Evolutionary conservation across 2,888 invertebrate genomes (phyloP), one percentile per base, ranked within the genome.

Genomic region (Melipona bicolor): DNA sequence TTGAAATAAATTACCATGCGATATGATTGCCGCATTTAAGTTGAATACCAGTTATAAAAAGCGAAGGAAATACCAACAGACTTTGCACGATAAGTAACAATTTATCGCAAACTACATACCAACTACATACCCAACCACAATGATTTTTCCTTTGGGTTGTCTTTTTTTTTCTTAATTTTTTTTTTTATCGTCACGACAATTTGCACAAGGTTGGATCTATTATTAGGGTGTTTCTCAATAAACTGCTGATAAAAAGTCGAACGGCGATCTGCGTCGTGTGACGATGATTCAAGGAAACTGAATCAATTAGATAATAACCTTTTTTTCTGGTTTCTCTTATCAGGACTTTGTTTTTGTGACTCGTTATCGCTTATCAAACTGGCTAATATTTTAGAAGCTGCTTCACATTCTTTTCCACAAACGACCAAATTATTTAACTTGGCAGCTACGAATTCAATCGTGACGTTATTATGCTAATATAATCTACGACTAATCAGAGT

Each of bases 341-440:
- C 71, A 0, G 5, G 5, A 24, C 59, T 27, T 59, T 19, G 11
- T 21, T 54, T 43, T 24, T 9, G 43, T 43, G 9, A 43, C 43
- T 24, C 6, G 0, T 21, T 59, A 24, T 71, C 71, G 49, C 59
- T 72, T 72, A 72, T 72, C 71, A 27, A 27, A 9, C 43, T 43
- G 43, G 32, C 36, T 19, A 36, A n/a, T 17, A 49, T 68, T 21
- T 27, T 56, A 59, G 24, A n/a, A 36, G 70, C 54, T 54, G n/a
- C 32, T 56, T 6, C 3, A 9, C 19, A 27, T 21, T 27, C 32
- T 27, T n/a, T 19, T 43, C 43, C 43, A 9, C n/a, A 36, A 71
- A 19, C 56, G 24, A 17, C 19, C 24, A 11, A 11, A 4, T 68
- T n/a, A 19, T 50, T 36, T 24, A 24, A 49, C 24, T 50, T 5